These are phyloP conservation scores for Ceratitis capitata DNA, from an alignment of 1,140 invertebrate genomes.

Conservation along the genomic window DNA sequence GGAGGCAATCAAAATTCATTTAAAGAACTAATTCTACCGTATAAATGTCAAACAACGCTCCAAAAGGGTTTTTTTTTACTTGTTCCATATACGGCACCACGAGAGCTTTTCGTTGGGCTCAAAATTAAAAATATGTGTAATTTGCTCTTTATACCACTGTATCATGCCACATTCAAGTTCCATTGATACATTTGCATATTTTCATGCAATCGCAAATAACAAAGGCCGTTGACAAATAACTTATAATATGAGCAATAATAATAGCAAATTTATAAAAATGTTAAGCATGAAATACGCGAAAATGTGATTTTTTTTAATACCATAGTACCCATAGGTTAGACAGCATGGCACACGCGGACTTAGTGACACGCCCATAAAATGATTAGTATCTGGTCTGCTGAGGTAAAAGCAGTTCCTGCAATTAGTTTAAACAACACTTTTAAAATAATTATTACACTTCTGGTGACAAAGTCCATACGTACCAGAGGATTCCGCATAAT, in stretches of 20 bases:
- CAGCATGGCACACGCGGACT: not conserved
- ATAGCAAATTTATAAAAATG: slow-evolving; percentile 7
- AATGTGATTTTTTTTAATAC: slow-evolving; percentile 13
- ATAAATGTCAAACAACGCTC: too few species aligned
- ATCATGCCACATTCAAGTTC: not conserved
- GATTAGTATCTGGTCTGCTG: not conserved
- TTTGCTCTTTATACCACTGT: not conserved
- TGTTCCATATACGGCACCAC: too few species aligned
- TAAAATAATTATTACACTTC: not conserved
- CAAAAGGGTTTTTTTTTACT: too few species aligned
- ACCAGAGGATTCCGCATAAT: not conserved
- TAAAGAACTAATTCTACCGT: too few species aligned
- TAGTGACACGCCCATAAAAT: not conserved
- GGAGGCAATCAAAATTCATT: too few species aligned
- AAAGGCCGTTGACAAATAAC: slow-evolving; percentile 16
- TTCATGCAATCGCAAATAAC: not conserved
- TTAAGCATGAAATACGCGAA: slow-evolving; percentile 6
- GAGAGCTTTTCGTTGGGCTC: too few species aligned
- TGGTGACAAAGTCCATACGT: not conserved
- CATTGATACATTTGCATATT: not conserved
- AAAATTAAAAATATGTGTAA: too few species aligned
- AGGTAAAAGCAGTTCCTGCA: not conserved
- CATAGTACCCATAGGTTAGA: not conserved
- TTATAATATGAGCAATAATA: not conserved
- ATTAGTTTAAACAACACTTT: not conserved